A percentile compares a stretch with the other conserved stretches of the same genome.
Evolutionary conservation across 2,797 vertebrate genomes (phyloP).

Genomic region (Lacerta agilis): DNA sequence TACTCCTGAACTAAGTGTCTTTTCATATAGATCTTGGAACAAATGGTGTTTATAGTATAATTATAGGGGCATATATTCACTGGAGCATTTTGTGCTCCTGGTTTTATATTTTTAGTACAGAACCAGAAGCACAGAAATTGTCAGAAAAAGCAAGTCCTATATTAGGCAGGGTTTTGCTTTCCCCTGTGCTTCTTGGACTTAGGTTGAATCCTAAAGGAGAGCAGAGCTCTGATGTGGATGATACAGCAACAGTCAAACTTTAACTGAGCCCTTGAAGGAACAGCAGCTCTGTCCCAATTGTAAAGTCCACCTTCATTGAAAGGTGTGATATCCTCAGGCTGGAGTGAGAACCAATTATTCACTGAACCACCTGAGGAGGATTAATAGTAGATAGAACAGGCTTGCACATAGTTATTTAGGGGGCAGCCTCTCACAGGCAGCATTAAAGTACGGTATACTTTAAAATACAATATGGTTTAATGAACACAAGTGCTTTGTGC

Average conservation of each 20-base stretch:
- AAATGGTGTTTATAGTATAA: neutral
- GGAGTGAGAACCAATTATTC: neutral
- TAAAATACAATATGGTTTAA: no score
- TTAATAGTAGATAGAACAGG: conserved; percentile 1
- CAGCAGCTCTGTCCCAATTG: no score
- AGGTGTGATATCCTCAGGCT: no score
- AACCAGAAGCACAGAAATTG: neutral
- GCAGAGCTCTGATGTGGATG: no score
- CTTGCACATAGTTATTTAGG: neutral
- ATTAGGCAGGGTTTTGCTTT: neutral
- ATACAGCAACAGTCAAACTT: no score
- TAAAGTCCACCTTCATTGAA: no score
- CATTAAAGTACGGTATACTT: no score
- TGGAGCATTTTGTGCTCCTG: neutral
- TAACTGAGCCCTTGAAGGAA: no score
- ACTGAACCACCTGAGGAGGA: no score
- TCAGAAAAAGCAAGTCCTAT: neutral
- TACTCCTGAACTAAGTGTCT: neutral
- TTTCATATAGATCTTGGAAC: neutral
- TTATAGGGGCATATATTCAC: neutral
- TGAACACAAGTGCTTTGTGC: no score
- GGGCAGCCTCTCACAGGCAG: no score
- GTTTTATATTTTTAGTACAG: neutral
- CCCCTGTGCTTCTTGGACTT: neutral
- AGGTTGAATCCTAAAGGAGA: no score